These are phyloP conservation scores for Rapana venosa DNA, from an alignment of 2,888 invertebrate species.

Conservation along the genomic window DNA sequence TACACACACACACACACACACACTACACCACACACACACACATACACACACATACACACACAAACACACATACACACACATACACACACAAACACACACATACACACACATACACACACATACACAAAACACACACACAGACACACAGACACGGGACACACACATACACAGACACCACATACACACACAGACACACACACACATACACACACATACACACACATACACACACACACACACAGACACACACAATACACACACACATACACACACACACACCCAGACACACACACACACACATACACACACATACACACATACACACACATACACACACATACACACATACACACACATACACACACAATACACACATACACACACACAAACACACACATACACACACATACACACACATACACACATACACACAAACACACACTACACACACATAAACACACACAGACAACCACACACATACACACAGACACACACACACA, in stretches of 20 bases:
- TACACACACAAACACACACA: not conserved
- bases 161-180: not conserved
- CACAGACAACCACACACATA: not conserved
- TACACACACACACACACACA: not conserved
- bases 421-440: not conserved
- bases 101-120: not conserved
- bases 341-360: not conserved
- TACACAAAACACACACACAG: not conserved
- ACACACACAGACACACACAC: not conserved
- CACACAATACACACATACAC: not conserved
- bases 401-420: not conserved
- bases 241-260: not conserved
- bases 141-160: not conserved
- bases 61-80: not conserved
- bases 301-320: not conserved
- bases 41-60: not conserved
- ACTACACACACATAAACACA: not conserved
- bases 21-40: not conserved
- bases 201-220: not conserved
- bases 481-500: not conserved
- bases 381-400: not conserved
- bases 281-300: not conserved
- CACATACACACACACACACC: not conserved
- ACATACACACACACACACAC: not conserved
- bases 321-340: not conserved